A percentile compares a stretch with the other conserved stretches of the same genome.
Conservation (phyloP, 1,140 invertebrate genomes). For the Aphelenchoides fujianensis region DNA sequence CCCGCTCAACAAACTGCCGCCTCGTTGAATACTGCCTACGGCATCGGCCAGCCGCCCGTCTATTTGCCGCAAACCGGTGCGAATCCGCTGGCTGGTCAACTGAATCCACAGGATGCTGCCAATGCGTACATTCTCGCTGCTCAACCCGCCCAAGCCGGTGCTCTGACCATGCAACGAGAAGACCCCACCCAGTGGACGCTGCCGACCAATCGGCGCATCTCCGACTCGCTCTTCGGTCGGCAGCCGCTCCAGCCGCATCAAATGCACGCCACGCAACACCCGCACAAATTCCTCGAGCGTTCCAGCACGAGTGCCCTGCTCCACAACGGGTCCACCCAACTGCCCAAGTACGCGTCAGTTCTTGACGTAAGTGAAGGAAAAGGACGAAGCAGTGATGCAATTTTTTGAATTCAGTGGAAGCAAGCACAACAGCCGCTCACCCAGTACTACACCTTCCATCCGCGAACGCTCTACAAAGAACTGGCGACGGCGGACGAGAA, state of each 20-base stretch:
- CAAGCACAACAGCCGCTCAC: slow-evolving; percentile 32
- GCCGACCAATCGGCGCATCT: neutral
- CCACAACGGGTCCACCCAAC: neutral
- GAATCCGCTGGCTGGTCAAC: neutral
- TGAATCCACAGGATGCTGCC: neutral
- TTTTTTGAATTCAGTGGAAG: slow-evolving; percentile 31
- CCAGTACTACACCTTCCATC: slow-evolving; percentile 62
- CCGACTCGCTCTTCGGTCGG: neutral
- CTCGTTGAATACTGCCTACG: slow-evolving; percentile 18
- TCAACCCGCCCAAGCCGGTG: neutral
- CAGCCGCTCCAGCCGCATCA: neutral
- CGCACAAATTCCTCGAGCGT: slow-evolving; percentile 22
- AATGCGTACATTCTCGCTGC: neutral
- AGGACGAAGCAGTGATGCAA: too few relatives aligned
- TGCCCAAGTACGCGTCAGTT: slow-evolving; percentile 15
- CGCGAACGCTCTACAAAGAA: slow-evolving; percentile 52
- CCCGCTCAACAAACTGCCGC: slow-evolving; percentile 78
- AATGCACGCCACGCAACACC: slow-evolving; percentile 3
- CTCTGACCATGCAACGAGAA: neutral
- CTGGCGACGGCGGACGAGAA: slow-evolving; percentile 48
- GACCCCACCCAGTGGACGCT: neutral
- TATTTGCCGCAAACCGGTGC: neutral
- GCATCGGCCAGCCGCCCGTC: slow-evolving; percentile 1
- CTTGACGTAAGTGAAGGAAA: slow-evolving; percentile 9
- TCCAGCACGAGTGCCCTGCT: slow-evolving; percentile 8